A percentile compares a stretch with the other conserved stretches of the same genome.
These are phyloP conservation scores for Thymelicus acteon DNA, from an alignment of 2,888 invertebrate species.

Conservation along the genomic window DNA sequence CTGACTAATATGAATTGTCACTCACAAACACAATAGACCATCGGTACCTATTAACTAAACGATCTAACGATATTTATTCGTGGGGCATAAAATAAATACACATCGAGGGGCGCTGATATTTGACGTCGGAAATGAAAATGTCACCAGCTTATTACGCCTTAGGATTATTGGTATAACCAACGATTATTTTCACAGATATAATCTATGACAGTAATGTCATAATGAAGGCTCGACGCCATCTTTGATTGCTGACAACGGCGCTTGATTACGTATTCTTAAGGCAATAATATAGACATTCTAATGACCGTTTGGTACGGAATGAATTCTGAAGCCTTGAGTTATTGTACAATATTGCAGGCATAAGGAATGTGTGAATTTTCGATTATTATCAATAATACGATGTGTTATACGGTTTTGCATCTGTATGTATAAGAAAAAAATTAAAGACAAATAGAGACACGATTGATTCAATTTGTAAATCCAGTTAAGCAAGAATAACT, in stretches of 20 bases:
- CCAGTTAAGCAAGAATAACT: no score
- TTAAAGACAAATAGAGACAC: no score
- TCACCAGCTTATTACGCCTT: slow-evolving; percentile 74
- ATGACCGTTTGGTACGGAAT: slow-evolving; percentile 38
- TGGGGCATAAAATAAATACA: slow-evolving; percentile 62
- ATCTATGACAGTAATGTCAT: slow-evolving; percentile 46
- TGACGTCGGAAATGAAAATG: slow-evolving; percentile 82
- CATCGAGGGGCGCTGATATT: slow-evolving; percentile 64
- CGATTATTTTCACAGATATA: slow-evolving; percentile 54
- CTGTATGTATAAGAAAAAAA: no score
- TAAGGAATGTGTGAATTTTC: slow-evolving; percentile 1
- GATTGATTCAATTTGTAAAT: no score
- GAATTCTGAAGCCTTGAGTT: slow-evolving; percentile 31
- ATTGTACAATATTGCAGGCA: slow-evolving; percentile 25
- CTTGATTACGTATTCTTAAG: slow-evolving; percentile 40
- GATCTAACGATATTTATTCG: slow-evolving; percentile 62
- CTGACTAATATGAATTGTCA: slow-evolving; percentile 19
- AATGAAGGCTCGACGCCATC: slow-evolving; percentile 45
- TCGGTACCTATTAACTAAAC: slow-evolving; percentile 54
- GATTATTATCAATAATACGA: not conserved
- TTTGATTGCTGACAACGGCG: slow-evolving; percentile 45
- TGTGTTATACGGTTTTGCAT: no score
- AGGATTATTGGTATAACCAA: slow-evolving; percentile 74
- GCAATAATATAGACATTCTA: slow-evolving; percentile 38
- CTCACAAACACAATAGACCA: slow-evolving; percentile 24